Conservation (phyloP, 35 echinoderm and acorn worm genomes). For the Hemicentrotus pulcherrimus region DNA sequence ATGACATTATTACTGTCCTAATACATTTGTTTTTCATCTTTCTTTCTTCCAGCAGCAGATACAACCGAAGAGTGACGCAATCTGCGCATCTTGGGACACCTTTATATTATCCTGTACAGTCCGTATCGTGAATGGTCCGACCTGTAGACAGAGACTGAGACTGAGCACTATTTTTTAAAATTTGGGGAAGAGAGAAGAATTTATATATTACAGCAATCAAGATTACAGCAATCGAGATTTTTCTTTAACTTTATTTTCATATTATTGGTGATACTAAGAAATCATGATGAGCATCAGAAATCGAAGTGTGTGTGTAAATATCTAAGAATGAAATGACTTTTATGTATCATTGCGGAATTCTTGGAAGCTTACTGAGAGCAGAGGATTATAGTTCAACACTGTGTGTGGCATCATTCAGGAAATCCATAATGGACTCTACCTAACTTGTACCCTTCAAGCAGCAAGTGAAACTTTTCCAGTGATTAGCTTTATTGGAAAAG, state of each 20-base stretch:
- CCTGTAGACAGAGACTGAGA: not conserved
- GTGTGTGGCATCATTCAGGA: not conserved
- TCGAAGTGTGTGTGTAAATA: slow-evolving; percentile 4
- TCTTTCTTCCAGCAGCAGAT: not conserved
- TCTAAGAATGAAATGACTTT: not conserved
- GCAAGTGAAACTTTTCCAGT: not conserved
- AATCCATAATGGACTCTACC: not conserved
- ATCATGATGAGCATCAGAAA: slow-evolving; percentile 1
- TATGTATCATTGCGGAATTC: not conserved
- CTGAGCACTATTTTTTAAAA: slow-evolving; percentile 13
- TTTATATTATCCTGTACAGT: not conserved
- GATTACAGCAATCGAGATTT: not conserved
- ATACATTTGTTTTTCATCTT: not conserved
- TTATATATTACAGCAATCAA: slow-evolving; percentile 20
- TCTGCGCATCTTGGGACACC: not conserved
- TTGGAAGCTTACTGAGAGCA: not conserved
- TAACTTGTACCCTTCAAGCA: not conserved
- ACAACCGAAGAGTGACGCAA: not conserved
- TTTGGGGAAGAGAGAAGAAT: not conserved
- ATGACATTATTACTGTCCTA: not conserved
- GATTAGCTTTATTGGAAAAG: not conserved
- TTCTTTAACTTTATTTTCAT: slow-evolving; percentile 15
- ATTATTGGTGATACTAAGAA: slow-evolving; percentile 2
- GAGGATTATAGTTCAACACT: not conserved
- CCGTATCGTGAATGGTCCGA: not conserved